Percentiles rank a stretch among this genome's conserved stretches.
These are phyloP conservation scores for Argentina silus DNA, from an alignment of 2,797 vertebrate genomes.

Conservation along the genomic window DNA sequence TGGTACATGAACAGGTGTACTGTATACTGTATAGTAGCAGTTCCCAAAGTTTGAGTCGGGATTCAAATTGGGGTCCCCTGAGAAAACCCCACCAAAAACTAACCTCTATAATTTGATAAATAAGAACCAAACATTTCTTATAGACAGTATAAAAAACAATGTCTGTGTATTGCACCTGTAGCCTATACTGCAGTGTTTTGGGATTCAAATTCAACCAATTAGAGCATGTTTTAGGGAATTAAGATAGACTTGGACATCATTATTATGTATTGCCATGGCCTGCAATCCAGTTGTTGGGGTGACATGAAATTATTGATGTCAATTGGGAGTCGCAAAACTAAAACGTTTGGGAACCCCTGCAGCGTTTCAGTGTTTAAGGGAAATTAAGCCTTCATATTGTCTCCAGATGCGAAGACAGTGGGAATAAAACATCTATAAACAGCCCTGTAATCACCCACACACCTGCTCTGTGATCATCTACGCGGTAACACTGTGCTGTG, in stretches of 20 bases:
- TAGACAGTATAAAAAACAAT: no score
- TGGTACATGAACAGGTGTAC: slow-evolving; percentile 46
- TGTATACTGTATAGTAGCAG: slow-evolving; percentile 29
- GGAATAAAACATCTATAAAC: neutral
- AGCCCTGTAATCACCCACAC: slow-evolving; percentile 12
- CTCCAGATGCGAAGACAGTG: neutral
- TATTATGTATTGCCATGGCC: no score
- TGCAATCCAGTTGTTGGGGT: no score
- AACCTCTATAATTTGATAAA: no score
- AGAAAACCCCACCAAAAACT: no score
- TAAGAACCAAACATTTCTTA: no score
- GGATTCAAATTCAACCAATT: no score
- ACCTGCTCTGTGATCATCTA: slow-evolving; percentile 40
- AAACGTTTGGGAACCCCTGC: neutral
- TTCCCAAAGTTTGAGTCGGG: neutral
- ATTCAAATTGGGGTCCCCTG: no score
- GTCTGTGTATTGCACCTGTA: no score
- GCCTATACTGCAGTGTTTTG: neutral
- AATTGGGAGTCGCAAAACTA: no score
- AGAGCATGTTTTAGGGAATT: neutral
- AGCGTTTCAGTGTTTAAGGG: neutral
- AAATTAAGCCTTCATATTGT: slow-evolving; percentile 13
- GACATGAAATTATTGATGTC: no score
- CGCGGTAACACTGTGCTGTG: slow-evolving; percentile 20
- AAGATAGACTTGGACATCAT: no score